Evolutionary conservation across 2,888 invertebrate species (phyloP).

Genomic region (Plagiodera versicolora): DNA sequence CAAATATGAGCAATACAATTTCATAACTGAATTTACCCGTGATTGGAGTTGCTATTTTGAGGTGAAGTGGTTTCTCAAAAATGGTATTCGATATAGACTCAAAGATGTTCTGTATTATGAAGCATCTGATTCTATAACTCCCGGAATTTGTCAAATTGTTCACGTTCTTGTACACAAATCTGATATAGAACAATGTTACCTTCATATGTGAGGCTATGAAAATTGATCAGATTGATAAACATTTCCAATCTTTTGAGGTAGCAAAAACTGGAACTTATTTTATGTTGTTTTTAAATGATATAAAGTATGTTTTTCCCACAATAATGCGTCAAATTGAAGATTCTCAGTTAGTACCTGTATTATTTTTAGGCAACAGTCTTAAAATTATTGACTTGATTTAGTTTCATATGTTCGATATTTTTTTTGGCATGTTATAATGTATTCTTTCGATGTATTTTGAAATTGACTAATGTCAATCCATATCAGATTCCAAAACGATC

Average conservation of each 20-base stretch:
- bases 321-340: background rate
- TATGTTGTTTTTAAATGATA: background rate
- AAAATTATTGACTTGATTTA: background rate
- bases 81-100: background rate
- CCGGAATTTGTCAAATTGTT: background rate
- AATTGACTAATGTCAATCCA: too few relatives aligned
- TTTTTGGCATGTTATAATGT: too few relatives aligned
- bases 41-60: background rate
- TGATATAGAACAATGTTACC: background rate
- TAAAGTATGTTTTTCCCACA: background rate
- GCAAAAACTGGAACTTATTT: constrained; percentile 1
- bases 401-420: background rate
- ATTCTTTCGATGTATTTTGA: too few relatives aligned
- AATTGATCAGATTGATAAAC: background rate
- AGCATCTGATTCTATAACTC: background rate
- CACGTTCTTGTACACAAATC: background rate
- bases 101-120: background rate
- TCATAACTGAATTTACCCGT: background rate
- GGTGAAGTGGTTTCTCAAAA: background rate
- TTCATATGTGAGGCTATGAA: background rate
- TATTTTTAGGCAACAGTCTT: background rate
- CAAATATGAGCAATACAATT: background rate
- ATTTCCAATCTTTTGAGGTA: constrained; percentile 1
- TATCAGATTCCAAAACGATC: too few relatives aligned
- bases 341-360: background rate